phyloP scores from a whole-genome alignment of 1,140 invertebrate species.

The Drosophila varians region DNA sequence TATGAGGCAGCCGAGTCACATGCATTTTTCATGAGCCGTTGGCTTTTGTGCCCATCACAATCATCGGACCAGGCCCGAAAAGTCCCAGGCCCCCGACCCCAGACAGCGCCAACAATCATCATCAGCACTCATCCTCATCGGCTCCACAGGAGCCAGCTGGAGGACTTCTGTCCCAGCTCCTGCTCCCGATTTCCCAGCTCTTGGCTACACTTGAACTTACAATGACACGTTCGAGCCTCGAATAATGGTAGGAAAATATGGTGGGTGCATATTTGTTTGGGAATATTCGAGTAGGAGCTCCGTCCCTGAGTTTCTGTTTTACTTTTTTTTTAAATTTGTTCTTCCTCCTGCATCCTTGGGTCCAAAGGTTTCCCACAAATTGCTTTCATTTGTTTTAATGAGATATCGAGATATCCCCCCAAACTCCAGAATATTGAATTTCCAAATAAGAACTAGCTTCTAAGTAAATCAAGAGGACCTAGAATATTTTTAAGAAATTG shows the following conservation, averaged over 20 bases:
- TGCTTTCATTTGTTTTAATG: constrained; percentile 78
- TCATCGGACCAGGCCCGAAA: constrained; percentile 53
- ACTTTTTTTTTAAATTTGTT: not conserved
- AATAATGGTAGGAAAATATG: constrained; percentile 14
- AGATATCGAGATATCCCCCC: constrained; percentile 8
- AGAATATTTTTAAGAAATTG: too few species aligned
- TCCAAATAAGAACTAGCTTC: too few species aligned
- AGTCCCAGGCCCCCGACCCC: not conserved
- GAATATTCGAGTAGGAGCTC: constrained; percentile 43
- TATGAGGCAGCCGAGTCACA: constrained; percentile 68
- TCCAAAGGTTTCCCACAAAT: constrained; percentile 48
- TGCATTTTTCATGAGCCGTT: constrained; percentile 83
- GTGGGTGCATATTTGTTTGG: constrained; percentile 65
- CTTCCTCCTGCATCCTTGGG: not conserved
- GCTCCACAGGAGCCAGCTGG: constrained; percentile 38
- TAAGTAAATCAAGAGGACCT: too few species aligned
- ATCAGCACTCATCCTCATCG: constrained; percentile 34
- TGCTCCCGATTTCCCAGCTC: constrained; percentile 18
- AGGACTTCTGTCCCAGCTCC: constrained; percentile 20
- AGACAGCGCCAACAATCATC: constrained; percentile 33
- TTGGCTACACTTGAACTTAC: constrained; percentile 79
- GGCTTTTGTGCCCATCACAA: constrained; percentile 82
- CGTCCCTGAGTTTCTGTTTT: constrained; percentile 32
- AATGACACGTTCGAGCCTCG: constrained; percentile 74
- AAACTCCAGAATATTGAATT: not conserved